A percentile compares a stretch with the other conserved stretches of the same genome.
Evolutionary conservation across 1,140 invertebrate species (phyloP).

Genomic region (Monochamus saltuarius): DNA sequence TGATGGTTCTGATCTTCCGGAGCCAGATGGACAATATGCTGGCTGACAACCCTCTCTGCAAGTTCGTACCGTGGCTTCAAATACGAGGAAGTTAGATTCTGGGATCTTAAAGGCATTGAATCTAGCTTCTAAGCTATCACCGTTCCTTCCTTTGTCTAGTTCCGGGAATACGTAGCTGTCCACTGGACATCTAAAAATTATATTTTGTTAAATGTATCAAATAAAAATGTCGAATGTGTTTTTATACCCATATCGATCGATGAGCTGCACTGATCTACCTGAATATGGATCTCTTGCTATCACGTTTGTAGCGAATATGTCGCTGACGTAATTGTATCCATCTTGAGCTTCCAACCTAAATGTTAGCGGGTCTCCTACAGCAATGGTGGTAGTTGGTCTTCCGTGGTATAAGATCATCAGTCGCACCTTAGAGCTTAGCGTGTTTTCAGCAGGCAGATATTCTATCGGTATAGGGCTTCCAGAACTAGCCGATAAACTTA

Average conservation of each 20-base stretch:
- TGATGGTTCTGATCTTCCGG: constrained; percentile 70
- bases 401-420: constrained; percentile 85
- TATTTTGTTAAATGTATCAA: constrained; percentile 1
- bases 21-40: constrained; percentile 67
- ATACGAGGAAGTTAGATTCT: constrained; percentile 90
- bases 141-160: constrained; percentile 79
- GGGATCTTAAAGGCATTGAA: constrained; percentile 96
- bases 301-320: constrained; percentile 92
- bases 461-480: constrained; percentile 89
- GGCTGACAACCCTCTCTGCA: constrained; percentile 88
- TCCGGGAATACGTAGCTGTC: constrained; percentile 91
- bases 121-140: constrained; percentile 83
- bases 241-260: constrained; percentile 82
- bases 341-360: constrained; percentile 87
- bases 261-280: constrained; percentile 83
- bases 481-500: constrained; percentile 58
- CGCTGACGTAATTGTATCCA: constrained; percentile 83
- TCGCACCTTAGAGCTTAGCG: constrained; percentile 81
- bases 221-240: background rate
- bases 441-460: constrained; percentile 87
- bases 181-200: constrained; percentile 73
- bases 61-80: constrained; percentile 87
- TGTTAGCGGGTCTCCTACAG: constrained; percentile 89
- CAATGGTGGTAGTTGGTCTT: constrained; percentile 87
- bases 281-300: constrained; percentile 92